Evolutionary conservation across 2,113 vertebrate genomes (phyloP).

Genomic region (Galbula dea): DNA sequence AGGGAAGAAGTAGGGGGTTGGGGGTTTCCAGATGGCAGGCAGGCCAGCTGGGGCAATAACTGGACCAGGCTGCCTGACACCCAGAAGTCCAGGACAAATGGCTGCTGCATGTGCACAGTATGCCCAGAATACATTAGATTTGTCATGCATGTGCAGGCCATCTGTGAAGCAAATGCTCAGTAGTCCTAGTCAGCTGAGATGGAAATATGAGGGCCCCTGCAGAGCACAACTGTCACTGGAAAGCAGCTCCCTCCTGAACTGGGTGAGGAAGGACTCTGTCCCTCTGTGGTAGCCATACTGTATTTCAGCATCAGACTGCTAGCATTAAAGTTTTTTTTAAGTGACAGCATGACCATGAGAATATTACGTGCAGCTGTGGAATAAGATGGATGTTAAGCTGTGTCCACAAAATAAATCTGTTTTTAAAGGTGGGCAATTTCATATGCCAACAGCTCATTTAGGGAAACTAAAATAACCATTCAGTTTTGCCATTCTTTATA

Average conservation of each 20-base stretch:
- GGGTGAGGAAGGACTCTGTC: not conserved
- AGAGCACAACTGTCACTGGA: not conserved
- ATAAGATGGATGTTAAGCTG: not conserved
- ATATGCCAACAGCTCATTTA: not conserved
- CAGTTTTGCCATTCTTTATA: not conserved
- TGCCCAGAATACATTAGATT: not conserved
- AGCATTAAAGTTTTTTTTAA: not conserved
- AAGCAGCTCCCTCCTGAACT: not conserved
- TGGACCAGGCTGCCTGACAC: not conserved
- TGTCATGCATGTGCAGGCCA: slow-evolving; percentile 29
- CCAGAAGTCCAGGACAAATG: not conserved
- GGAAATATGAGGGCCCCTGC: not conserved
- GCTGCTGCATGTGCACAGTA: not conserved
- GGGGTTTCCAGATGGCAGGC: not conserved
- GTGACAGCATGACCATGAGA: not conserved
- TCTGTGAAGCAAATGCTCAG: not conserved
- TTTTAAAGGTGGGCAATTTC: not conserved
- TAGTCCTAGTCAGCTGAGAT: not conserved
- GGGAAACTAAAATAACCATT: not conserved
- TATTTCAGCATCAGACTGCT: not conserved
- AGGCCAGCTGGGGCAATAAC: not conserved
- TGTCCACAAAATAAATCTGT: not conserved
- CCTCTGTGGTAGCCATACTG: not conserved
- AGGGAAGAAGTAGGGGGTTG: not conserved
- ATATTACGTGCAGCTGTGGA: fast-evolving